A percentile compares a stretch with the other conserved stretches of the same genome.
These are phyloP conservation scores for Ceratitis capitata DNA, from an alignment of 1,140 invertebrate species.

Conservation along the genomic window DNA sequence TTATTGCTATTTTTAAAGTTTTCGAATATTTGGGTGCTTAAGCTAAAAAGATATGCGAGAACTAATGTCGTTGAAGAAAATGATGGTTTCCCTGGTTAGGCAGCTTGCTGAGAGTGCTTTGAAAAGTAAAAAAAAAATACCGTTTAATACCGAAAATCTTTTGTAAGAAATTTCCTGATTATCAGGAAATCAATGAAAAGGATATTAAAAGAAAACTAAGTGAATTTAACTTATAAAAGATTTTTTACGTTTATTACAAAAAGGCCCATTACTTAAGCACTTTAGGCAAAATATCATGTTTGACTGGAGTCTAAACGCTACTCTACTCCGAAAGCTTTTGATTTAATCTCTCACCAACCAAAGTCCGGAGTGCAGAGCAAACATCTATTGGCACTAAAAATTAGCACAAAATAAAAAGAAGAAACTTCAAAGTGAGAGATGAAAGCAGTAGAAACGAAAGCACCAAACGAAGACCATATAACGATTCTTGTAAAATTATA, in stretches of 20 bases:
- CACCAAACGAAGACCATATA: neutral
- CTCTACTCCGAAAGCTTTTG: neutral
- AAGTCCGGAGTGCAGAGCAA: neutral
- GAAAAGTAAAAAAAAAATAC: no score
- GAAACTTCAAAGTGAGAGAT: conserved; percentile 25
- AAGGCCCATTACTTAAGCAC: neutral
- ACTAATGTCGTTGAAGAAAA: no score
- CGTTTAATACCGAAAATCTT: no score
- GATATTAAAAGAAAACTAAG: neutral
- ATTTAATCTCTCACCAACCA: conserved; percentile 27
- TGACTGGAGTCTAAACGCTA: neutral
- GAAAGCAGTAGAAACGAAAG: neutral
- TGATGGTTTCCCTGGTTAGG: no score
- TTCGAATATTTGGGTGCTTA: no score
- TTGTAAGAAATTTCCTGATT: no score
- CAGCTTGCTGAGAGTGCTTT: no score
- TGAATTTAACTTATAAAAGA: no score
- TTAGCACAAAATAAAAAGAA: no score
- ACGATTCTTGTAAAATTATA: neutral
- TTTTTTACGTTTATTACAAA: neutral
- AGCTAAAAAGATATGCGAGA: no score
- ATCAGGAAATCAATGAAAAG: no score
- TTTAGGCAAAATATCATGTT: neutral
- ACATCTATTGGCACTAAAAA: conserved; percentile 2
- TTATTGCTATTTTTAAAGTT: neutral